Evolutionary conservation across 2,113 vertebrate genomes (phyloP).

Genomic region (Muntiacus muntjak): DNA sequence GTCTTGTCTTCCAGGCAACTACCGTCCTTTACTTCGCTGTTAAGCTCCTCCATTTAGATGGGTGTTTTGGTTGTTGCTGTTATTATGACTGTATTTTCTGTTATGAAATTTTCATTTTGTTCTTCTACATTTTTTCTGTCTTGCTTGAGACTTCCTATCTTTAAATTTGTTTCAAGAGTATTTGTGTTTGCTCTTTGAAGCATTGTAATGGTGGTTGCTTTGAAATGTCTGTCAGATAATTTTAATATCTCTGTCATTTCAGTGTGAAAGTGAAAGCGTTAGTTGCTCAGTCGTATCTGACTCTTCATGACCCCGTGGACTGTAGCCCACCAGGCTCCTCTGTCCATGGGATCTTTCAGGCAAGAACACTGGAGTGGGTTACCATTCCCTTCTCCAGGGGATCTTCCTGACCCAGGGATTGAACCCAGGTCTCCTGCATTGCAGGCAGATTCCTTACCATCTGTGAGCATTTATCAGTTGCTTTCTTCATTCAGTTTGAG

Average conservation of each 20-base stretch:
- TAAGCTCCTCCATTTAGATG: neutral
- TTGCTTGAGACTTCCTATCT: neutral
- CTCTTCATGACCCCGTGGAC: too few relatives aligned
- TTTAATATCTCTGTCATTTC: neutral
- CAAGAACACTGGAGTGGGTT: neutral
- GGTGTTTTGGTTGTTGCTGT: neutral
- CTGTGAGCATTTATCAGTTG: neutral
- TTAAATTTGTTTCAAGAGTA: neutral
- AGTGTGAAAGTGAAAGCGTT: too few relatives aligned
- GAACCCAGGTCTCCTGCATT: neutral
- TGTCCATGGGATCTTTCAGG: neutral
- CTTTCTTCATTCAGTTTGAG: neutral
- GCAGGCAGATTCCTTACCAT: neutral
- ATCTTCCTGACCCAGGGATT: neutral
- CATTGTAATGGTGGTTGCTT: neutral
- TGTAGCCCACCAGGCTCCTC: too few relatives aligned
- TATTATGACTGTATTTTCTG: neutral
- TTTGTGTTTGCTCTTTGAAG: neutral
- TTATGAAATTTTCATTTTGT: neutral
- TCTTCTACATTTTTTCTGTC: neutral
- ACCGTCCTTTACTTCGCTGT: neutral
- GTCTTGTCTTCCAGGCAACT: neutral
- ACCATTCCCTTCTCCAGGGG: neutral
- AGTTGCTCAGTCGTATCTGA: too few relatives aligned
- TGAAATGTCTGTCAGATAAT: neutral